A percentile compares a stretch with the other conserved stretches of the same genome.
phyloP scores from a whole-genome alignment of 2,797 vertebrate species.

The Anguilla marmorata region DNA sequence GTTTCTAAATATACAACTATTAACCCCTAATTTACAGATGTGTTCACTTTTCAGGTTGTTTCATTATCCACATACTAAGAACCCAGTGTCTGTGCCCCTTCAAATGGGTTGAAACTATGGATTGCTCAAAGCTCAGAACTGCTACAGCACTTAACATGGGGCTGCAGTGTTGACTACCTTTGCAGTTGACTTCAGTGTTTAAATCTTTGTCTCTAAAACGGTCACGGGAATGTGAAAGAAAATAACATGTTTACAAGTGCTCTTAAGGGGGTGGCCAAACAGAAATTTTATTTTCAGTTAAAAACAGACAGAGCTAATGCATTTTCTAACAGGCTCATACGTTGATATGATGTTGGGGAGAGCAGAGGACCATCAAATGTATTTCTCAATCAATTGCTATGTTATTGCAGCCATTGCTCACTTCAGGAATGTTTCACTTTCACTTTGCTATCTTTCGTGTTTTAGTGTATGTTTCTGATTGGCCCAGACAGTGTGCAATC shows the following conservation, averaged over 20 bases:
- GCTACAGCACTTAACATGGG: too few relatives aligned
- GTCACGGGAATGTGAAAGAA: background rate
- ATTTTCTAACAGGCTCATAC: background rate
- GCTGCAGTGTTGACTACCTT: background rate
- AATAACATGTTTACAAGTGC: background rate
- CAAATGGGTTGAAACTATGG: background rate
- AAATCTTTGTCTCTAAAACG: background rate
- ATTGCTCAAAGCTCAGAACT: background rate
- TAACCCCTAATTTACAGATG: background rate
- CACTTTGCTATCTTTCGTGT: too few relatives aligned
- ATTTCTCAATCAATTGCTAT: background rate
- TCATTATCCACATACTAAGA: background rate
- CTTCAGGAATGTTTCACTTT: too few relatives aligned
- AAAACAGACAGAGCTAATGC: slow-evolving; percentile 1
- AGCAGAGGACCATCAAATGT: background rate
- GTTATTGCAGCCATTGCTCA: background rate
- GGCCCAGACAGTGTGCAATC: too few relatives aligned
- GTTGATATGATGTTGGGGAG: background rate
- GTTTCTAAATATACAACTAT: background rate
- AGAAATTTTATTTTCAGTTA: background rate
- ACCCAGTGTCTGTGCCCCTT: background rate
- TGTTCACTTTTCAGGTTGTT: background rate
- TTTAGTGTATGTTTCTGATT: background rate
- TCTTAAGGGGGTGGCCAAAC: background rate
- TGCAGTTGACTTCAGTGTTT: background rate